A percentile compares a stretch with the other conserved stretches of the same genome.
phyloP scores from a whole-genome alignment of 2,888 invertebrate species.

The Agrochola lota region DNA sequence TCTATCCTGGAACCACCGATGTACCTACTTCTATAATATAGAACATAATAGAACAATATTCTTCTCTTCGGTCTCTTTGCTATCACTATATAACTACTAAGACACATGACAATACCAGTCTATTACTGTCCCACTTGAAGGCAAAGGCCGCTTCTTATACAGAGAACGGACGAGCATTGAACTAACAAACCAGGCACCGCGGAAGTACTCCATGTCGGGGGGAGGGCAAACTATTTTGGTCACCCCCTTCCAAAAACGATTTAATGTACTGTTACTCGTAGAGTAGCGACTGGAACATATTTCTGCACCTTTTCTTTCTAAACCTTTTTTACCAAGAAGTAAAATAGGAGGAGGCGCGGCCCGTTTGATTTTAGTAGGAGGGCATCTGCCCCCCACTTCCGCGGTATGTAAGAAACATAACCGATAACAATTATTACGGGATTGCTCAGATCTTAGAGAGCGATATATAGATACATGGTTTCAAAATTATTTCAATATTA shows the following conservation, averaged over 20 bases:
- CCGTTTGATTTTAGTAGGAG: too few species aligned
- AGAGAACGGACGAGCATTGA: neutral
- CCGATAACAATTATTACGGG: neutral
- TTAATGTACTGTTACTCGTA: too few species aligned
- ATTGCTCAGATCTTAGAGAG: neutral
- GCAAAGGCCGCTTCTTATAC: neutral
- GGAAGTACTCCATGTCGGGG: too few species aligned
- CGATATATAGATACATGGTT: neutral
- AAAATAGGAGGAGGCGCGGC: too few species aligned
- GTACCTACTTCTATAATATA: conserved; percentile 59
- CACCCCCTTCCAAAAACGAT: too few species aligned
- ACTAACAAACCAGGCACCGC: neutral
- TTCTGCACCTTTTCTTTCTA: too few species aligned
- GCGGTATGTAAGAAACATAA: too few species aligned
- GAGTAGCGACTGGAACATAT: too few species aligned
- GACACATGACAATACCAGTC: neutral
- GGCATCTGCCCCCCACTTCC: too few species aligned
- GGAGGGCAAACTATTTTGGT: too few species aligned
- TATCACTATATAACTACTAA: neutral
- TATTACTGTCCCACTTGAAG: neutral
- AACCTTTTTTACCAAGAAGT: too few species aligned
- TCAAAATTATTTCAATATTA: neutral
- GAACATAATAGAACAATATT: conserved; percentile 35
- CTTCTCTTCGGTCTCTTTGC: neutral
- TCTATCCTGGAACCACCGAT: conserved; percentile 91